Base-by-base conservation (phyloP, 1,140 invertebrate species). In the Hestina assimilis region DNA sequence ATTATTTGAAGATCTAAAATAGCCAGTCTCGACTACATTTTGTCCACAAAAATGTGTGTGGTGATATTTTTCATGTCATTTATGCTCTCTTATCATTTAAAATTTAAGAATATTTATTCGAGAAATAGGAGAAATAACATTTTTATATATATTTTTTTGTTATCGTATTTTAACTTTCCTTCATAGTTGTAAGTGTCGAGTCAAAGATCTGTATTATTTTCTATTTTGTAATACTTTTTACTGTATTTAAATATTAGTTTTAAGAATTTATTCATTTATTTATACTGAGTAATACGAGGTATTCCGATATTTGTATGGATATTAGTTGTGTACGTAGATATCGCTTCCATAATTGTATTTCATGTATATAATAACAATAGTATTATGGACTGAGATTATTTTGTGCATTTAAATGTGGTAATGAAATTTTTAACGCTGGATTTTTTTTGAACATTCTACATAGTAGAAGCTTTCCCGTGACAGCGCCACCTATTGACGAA, bases 141-240 rank as follows among this genome's bases (percentile, higher is more conserved):
- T 69, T 68, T 69, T 70, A 62, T 78, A 63, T 54, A 61, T 66
- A 60, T 61, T 73, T 73, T 15, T 70, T 78, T 75, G 69, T 79
- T 77, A 78, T 72, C 65, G 70, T 71, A 72, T 66, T 43, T 28
- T 48, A 41, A 43, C 65, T 72, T 82, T 85, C 76, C 73, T 74
- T 74, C 48, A 52, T 83, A 83, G 79, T 35, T 59, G 58, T 87
- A 87, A 85, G 84, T 73, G 72, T 79, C 77, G 78, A 87, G 84
- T 87, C 84, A 87, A 84, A 87, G 84, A 87, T 87, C 84, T 87
- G 84, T 87, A 87, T 87, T 87, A 87, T 84, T 85, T 84, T 83
- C 74, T 85, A 87, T 84, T 85, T 87, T 84, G 73, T 85, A 85
- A 81, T 84, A 84, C 69, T 81, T 66, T n/a, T 84, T 84, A 79